Conservation (phyloP, 1,140 invertebrate genomes). For the Diorhabda carinulata region DNA sequence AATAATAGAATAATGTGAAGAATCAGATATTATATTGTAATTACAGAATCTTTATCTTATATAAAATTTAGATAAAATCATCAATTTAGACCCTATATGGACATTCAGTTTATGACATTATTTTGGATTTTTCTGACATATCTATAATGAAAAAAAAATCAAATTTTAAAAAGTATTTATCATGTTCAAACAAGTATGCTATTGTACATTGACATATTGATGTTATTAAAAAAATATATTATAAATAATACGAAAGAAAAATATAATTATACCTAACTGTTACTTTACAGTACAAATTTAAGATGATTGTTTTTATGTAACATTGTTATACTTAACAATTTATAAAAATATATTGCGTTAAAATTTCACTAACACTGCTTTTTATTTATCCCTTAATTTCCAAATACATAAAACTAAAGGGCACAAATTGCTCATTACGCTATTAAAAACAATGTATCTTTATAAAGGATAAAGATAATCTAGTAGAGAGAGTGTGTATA, state of each 20-base stretch:
- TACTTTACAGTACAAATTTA: constrained; percentile 38
- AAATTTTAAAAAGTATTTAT: constrained; percentile 30
- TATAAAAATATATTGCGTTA: constrained; percentile 34
- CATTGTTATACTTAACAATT: constrained; percentile 39
- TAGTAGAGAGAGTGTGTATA: too few relatives aligned
- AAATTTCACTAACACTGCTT: constrained; percentile 12
- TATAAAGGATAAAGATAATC: too few relatives aligned
- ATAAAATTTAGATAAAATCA: constrained; percentile 1
- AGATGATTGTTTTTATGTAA: constrained; percentile 37
- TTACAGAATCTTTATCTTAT: background rate
- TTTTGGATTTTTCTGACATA: background rate
- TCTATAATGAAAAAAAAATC: constrained; percentile 14
- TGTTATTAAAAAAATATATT: constrained; percentile 30
- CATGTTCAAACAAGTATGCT: constrained; percentile 27
- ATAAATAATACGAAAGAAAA: constrained; percentile 32
- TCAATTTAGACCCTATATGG: background rate
- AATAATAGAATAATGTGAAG: constrained; percentile 14
- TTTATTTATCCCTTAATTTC: background rate
- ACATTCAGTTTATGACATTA: background rate
- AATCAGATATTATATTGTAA: constrained; percentile 3
- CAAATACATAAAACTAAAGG: too few relatives aligned
- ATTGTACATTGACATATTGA: constrained; percentile 32
- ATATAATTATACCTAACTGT: constrained; percentile 31
- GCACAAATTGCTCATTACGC: too few relatives aligned
- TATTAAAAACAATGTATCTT: too few relatives aligned